A percentile compares a stretch with the other conserved stretches of the same genome.
Evolutionary conservation across 2,113 vertebrate species (phyloP).

Genomic region (Osmerus eperlanus): DNA sequence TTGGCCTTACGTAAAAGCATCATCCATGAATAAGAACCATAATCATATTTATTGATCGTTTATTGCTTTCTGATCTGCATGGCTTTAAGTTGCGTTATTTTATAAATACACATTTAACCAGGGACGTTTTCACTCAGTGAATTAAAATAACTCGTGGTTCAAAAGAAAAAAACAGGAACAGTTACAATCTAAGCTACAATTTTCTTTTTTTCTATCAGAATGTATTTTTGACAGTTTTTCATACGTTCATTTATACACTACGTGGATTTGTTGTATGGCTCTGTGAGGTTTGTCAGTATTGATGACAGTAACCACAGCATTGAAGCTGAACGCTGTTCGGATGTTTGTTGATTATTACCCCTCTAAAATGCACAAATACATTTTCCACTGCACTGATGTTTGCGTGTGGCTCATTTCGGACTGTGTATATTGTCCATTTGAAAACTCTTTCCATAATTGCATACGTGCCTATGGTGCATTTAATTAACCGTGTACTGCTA

Average conservation of each 20-base stretch:
- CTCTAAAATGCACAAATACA: constrained; percentile 67
- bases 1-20: constrained; percentile 23
- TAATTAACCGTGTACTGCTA: no score
- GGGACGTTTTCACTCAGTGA: constrained; percentile 48
- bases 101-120: constrained; percentile 56
- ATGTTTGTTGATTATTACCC: constrained; percentile 57
- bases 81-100: constrained; percentile 62
- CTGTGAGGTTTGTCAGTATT: constrained; percentile 23
- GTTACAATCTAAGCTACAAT: constrained; percentile 38
- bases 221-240: constrained; percentile 53
- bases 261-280: constrained; percentile 22
- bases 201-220: constrained; percentile 59
- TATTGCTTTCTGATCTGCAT: constrained; percentile 58
- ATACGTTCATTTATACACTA: constrained; percentile 48
- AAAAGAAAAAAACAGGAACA: constrained; percentile 18
- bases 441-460: no score
- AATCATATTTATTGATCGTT: constrained; percentile 42
- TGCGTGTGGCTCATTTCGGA: constrained; percentile 33
- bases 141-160: constrained; percentile 38
- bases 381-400: constrained; percentile 28
- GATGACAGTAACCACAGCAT: constrained; percentile 17
- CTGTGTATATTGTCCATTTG: no score
- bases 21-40: constrained; percentile 33
- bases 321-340: constrained; percentile 52
- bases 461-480: no score